phyloP scores from a whole-genome alignment of 2,888 invertebrate species.

The Noctua janthina region DNA sequence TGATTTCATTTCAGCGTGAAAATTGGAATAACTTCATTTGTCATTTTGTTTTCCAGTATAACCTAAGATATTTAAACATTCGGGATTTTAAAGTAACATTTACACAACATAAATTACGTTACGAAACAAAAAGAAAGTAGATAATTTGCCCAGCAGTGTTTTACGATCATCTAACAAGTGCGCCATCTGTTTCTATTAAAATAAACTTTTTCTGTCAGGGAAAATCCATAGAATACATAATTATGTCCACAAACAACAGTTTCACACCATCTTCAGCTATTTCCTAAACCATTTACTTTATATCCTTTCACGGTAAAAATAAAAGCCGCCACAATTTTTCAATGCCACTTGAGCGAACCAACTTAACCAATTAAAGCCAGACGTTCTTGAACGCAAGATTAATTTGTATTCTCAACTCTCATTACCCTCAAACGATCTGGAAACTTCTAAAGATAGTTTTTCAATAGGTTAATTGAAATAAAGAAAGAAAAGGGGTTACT shows the following conservation, averaged over 20 bases:
- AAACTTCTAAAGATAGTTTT: slow-evolving; percentile 55
- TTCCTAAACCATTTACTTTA: background rate
- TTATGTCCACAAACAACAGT: background rate
- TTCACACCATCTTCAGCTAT: background rate
- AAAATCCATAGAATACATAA: background rate
- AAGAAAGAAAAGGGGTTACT: background rate
- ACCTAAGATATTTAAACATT: background rate
- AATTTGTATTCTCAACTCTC: slow-evolving; percentile 63
- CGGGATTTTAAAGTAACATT: background rate
- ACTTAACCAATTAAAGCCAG: slow-evolving; percentile 63
- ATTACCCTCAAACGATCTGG: slow-evolving; percentile 54
- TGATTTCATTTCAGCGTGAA: background rate
- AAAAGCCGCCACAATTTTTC: slow-evolving; percentile 54
- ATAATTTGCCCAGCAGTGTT: background rate
- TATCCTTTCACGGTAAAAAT: slow-evolving; percentile 11
- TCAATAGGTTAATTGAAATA: slow-evolving; percentile 16
- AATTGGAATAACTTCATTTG: background rate
- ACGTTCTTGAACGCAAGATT: slow-evolving; percentile 60
- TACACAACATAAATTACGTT: background rate
- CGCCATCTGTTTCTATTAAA: background rate
- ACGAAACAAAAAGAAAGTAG: background rate
- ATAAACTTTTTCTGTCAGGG: background rate
- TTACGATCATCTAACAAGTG: background rate
- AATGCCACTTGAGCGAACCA: slow-evolving; percentile 50
- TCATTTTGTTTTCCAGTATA: background rate